Evolutionary conservation across 1,140 invertebrate genomes (phyloP).

Genomic region (Heliconius eleuchia): DNA sequence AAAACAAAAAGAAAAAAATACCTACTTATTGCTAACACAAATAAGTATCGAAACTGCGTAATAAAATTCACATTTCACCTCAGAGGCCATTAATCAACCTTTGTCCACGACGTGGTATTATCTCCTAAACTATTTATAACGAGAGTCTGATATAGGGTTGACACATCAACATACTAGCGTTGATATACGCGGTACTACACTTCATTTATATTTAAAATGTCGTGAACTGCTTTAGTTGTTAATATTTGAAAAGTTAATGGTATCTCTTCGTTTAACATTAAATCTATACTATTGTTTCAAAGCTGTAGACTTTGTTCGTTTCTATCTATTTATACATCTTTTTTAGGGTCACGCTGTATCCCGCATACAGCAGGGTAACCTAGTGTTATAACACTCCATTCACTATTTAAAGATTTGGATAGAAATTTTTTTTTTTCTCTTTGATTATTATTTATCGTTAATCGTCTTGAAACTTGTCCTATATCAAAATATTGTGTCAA

Average conservation of each 20-base stretch:
- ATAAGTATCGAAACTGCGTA: conserved; percentile 20
- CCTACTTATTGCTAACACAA: conserved; percentile 7
- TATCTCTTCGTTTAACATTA: background rate
- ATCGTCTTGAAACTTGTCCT: too few relatives aligned
- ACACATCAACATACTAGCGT: conserved; percentile 14
- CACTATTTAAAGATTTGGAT: too few relatives aligned
- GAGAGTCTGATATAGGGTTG: conserved; percentile 29
- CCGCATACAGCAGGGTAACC: too few relatives aligned
- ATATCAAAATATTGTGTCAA: too few relatives aligned
- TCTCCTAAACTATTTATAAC: conserved; percentile 40
- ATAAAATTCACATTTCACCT: conserved; percentile 29
- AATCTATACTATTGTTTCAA: too few relatives aligned
- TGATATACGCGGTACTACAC: background rate
- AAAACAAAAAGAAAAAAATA: conserved; percentile 6
- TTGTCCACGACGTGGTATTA: conserved; percentile 36
- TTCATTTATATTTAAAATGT: conserved; percentile 8
- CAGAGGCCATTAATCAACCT: conserved; percentile 38
- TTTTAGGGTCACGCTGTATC: too few relatives aligned
- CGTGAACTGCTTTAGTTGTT: background rate
- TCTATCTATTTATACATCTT: too few relatives aligned
- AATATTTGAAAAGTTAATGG: background rate
- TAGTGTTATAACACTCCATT: too few relatives aligned
- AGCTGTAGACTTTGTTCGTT: background rate
- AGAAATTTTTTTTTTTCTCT: too few relatives aligned
- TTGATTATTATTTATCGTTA: too few relatives aligned